phyloP scores from a whole-genome alignment of 2,888 invertebrate species.

The Limnephilus marmoratus region DNA sequence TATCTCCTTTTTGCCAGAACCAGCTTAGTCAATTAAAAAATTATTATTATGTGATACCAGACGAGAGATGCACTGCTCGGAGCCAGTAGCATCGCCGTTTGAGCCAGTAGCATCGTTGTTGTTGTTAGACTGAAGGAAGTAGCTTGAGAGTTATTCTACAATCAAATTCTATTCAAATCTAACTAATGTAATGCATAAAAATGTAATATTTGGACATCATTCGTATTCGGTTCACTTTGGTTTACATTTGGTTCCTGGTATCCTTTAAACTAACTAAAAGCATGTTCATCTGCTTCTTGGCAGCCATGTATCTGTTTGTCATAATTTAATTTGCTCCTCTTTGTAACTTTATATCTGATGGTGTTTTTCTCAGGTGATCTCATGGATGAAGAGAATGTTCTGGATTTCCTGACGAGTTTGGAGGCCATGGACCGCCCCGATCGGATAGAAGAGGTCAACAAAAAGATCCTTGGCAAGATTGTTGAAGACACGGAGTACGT shows the following conservation, averaged over 20 bases:
- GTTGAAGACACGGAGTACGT: constrained; percentile 95
- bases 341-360: neutral
- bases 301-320: too few relatives aligned
- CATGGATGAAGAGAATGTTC: constrained; percentile 95
- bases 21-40: too few relatives aligned
- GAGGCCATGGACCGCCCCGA: constrained; percentile 97
- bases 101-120: neutral
- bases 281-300: too few relatives aligned
- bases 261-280: too few relatives aligned
- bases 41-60: neutral
- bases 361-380: constrained; percentile 84
- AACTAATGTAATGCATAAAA: neutral
- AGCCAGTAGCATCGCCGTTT: neutral
- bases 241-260: too few relatives aligned
- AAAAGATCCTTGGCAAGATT: constrained; percentile 92
- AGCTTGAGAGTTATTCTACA: neutral
- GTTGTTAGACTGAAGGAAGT: neutral
- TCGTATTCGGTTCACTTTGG: too few relatives aligned
- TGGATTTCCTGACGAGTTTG: constrained; percentile 95
- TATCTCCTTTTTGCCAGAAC: too few relatives aligned
- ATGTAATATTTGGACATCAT: too few relatives aligned
- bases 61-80: too few relatives aligned
- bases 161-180: neutral
- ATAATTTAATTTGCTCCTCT: too few relatives aligned
- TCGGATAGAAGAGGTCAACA: constrained; percentile 96